Evolutionary conservation across 2,113 vertebrate species (phyloP).

Genomic region (Neogale vison): DNA sequence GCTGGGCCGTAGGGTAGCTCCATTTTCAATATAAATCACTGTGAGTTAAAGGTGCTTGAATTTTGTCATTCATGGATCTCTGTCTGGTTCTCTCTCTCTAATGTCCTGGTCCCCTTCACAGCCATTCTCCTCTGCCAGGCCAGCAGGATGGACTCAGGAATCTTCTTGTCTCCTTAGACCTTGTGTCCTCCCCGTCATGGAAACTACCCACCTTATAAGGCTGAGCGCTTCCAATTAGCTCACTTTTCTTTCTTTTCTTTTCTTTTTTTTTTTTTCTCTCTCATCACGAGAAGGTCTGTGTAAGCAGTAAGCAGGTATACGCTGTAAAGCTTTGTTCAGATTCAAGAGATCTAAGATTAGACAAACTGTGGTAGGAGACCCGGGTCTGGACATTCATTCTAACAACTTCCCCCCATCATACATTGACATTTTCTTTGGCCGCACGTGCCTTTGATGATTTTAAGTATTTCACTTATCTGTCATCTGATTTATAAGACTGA

Average conservation of each 20-base stretch:
- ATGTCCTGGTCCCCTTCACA: background rate
- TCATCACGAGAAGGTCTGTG: background rate
- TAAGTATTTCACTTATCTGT: background rate
- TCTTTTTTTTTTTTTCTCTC: background rate
- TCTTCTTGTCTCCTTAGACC: background rate
- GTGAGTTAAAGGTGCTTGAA: background rate
- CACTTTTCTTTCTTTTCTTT: background rate
- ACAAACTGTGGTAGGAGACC: background rate
- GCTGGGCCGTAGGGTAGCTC: too few relatives aligned
- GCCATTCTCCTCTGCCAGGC: background rate
- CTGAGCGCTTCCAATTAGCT: background rate
- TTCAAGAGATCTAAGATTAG: background rate
- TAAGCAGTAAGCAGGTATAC: background rate
- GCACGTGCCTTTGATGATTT: background rate
- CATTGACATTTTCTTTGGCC: background rate
- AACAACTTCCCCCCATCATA: background rate
- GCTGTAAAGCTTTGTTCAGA: background rate
- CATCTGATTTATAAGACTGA: background rate
- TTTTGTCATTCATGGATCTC: background rate
- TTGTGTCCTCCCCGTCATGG: fast-evolving
- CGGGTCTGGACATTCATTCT: fast-evolving
- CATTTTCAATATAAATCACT: background rate
- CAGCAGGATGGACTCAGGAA: background rate
- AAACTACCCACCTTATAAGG: background rate
- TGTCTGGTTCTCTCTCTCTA: background rate